Conservation (phyloP, 2,113 vertebrate species). For the Channa maculata region DNA sequence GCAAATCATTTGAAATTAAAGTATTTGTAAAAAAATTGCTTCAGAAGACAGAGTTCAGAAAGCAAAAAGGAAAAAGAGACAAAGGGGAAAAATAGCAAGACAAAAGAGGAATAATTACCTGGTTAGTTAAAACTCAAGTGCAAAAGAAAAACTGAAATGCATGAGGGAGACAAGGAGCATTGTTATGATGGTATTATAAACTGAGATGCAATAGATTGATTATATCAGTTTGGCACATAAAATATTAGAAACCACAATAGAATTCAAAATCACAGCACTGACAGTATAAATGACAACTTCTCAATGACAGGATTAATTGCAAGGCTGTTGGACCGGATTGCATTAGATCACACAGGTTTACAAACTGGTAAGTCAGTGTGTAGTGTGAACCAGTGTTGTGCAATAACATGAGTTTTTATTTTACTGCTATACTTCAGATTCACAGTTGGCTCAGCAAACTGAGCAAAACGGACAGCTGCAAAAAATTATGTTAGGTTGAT, state of each 20-base stretch:
- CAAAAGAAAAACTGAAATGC: background rate
- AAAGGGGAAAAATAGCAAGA: too few species aligned
- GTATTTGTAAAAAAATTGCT: too few species aligned
- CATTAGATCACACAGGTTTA: background rate
- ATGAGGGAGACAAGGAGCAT: background rate
- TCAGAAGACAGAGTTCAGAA: too few species aligned
- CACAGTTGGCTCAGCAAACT: constrained; percentile 3
- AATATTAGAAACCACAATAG: background rate
- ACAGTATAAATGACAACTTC: background rate
- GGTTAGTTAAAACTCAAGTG: too few species aligned
- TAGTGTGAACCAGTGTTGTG: background rate
- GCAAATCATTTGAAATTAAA: too few species aligned
- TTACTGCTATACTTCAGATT: background rate
- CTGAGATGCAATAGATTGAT: background rate
- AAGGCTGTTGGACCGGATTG: background rate
- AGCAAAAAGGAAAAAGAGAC: too few species aligned
- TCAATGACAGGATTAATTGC: background rate
- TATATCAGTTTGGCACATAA: background rate
- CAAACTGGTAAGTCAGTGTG: constrained; percentile 32
- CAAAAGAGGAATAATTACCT: too few species aligned
- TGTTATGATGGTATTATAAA: background rate
- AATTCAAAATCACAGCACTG: background rate
- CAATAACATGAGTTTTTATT: background rate
- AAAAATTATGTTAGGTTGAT: background rate
- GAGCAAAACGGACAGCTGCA: background rate